These are phyloP conservation scores for Drosophila pseudotakahashii DNA, from an alignment of 2,888 invertebrate genomes.

Conservation along the genomic window DNA sequence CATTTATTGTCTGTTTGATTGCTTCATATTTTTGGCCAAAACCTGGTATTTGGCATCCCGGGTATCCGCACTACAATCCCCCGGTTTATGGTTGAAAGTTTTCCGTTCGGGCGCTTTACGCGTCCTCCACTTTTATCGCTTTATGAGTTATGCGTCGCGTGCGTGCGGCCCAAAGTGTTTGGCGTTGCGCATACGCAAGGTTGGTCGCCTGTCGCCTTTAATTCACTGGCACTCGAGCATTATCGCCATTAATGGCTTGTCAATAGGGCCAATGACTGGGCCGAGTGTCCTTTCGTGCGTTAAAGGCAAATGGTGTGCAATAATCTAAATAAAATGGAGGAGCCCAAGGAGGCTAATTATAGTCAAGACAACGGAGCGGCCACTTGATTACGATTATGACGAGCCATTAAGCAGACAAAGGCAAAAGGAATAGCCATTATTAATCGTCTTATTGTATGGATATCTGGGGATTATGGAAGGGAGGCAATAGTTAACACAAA, in stretches of 20 bases:
- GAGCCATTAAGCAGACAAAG: conserved; percentile 42
- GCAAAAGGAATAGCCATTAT: conserved; percentile 17
- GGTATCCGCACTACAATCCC: conserved; percentile 15
- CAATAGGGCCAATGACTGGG: conserved; percentile 48
- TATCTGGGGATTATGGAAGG: background rate
- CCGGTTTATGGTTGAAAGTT: conserved; percentile 64
- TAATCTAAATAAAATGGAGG: conserved; percentile 56
- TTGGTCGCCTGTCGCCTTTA: conserved; percentile 7
- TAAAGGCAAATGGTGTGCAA: conserved; percentile 59
- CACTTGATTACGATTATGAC: conserved; percentile 31
- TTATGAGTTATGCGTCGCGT: conserved; percentile 71
- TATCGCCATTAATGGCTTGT: conserved; percentile 55
- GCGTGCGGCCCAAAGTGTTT: conserved; percentile 57
- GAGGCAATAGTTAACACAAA: conserved; percentile 4
- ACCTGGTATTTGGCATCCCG: conserved; percentile 23
- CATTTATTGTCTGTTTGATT: conserved; percentile 75
- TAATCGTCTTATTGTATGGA: conserved; percentile 16
- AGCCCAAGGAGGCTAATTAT: conserved; percentile 42
- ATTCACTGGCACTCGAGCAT: conserved; percentile 28
- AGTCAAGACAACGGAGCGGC: conserved; percentile 21
- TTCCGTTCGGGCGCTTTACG: conserved; percentile 56
- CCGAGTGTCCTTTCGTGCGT: conserved; percentile 46
- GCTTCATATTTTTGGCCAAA: conserved; percentile 67
- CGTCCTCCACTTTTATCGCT: conserved; percentile 67
- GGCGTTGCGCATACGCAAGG: conserved; percentile 70